A percentile compares a stretch with the other conserved stretches of the same genome.
phyloP scores from a whole-genome alignment of 2,797 vertebrate genomes.

The Onychomys torridus region DNA sequence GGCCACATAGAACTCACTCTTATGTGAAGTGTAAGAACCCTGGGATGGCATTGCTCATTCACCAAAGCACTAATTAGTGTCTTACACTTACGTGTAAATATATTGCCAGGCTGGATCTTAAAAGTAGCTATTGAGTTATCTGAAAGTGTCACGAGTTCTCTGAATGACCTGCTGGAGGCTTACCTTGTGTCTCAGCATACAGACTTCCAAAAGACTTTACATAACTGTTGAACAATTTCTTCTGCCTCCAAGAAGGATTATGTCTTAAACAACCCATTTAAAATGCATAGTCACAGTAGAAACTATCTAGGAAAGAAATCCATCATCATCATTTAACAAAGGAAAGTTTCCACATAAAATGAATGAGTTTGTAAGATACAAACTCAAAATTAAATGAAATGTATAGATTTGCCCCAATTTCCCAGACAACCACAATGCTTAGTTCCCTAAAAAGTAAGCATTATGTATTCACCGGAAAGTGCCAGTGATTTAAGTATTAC shows the following conservation, averaged over 20 bases:
- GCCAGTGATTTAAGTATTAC: slow-evolving; percentile 16
- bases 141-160: background rate
- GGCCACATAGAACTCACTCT: background rate
- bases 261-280: slow-evolving; percentile 14
- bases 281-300: slow-evolving; percentile 34
- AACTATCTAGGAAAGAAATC: background rate
- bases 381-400: background rate
- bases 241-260: background rate
- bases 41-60: background rate
- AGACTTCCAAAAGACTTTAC: background rate
- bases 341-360: background rate
- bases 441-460: slow-evolving; percentile 31
- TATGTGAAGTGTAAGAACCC: background rate
- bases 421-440: background rate
- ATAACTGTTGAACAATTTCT: background rate
- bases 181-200: background rate
- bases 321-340: slow-evolving; percentile 2
- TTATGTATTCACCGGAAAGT: slow-evolving; percentile 6
- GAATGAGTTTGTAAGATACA: background rate
- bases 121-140: slow-evolving; percentile 11
- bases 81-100: background rate
- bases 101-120: background rate
- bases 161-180: background rate
- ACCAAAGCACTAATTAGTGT: background rate
- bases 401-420: background rate